phyloP scores from a whole-genome alignment of 2,797 vertebrate species.

The Muscicapa striata region DNA sequence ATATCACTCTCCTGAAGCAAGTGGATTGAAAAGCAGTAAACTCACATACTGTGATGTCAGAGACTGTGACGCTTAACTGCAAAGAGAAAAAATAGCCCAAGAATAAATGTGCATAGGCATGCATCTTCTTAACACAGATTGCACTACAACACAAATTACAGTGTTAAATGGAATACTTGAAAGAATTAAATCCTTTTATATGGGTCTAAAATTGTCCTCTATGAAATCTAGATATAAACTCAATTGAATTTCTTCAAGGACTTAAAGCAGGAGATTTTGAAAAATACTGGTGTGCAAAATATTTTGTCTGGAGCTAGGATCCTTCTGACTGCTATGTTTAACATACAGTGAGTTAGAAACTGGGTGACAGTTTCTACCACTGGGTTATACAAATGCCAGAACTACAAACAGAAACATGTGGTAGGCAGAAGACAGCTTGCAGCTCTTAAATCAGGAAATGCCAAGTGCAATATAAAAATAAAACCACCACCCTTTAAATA shows the following conservation, averaged over 20 bases:
- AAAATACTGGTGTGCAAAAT: background rate
- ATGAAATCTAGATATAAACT: background rate
- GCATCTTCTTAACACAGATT: background rate
- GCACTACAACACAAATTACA: background rate
- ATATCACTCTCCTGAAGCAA: background rate
- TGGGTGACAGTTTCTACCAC: background rate
- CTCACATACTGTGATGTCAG: background rate
- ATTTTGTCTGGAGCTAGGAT: background rate
- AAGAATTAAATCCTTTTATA: background rate
- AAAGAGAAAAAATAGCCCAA: background rate
- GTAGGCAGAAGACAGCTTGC: conserved; percentile 28
- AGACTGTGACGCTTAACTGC: background rate
- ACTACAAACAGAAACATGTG: conserved; percentile 46
- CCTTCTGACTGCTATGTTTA: background rate
- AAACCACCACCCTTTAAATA: conserved; percentile 17
- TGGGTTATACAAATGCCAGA: conserved; percentile 31
- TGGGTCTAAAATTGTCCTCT: background rate
- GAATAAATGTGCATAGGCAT: background rate
- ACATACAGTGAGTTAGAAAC: conserved; percentile 3
- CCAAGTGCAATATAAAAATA: conserved; percentile 44
- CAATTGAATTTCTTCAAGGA: background rate
- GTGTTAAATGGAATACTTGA: background rate
- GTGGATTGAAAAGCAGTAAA: background rate
- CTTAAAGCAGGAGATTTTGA: background rate
- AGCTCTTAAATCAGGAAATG: conserved; percentile 26